Conservation (phyloP, 1,140 invertebrate species). For the Mamestra configurata region DNA sequence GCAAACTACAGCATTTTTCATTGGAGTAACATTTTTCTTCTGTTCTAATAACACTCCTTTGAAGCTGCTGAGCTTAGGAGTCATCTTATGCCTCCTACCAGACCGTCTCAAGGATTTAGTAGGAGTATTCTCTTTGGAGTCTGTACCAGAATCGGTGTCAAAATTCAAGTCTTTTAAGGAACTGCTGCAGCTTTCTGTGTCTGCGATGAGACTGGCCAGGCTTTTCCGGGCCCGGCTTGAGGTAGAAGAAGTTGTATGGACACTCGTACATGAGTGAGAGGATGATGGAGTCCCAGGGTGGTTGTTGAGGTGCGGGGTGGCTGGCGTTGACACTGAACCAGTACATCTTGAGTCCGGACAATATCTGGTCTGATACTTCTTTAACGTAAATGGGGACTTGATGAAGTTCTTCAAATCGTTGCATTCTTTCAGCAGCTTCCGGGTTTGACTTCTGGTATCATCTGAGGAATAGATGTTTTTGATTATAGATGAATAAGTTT, state of each 20-base stretch:
- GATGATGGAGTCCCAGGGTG: constrained; percentile 81
- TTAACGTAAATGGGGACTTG: constrained; percentile 83
- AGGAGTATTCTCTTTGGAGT: constrained; percentile 85
- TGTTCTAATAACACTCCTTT: constrained; percentile 79
- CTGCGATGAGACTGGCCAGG: constrained; percentile 81
- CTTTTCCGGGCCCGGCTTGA: constrained; percentile 80
- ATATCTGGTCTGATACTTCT: constrained; percentile 80
- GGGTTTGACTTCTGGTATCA: constrained; percentile 74
- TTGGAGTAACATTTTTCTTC: constrained; percentile 77
- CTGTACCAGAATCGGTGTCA: constrained; percentile 80
- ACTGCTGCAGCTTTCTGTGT: constrained; percentile 86
- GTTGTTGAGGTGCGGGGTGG: constrained; percentile 76
- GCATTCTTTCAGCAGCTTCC: constrained; percentile 69
- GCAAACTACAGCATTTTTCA: constrained; percentile 75
- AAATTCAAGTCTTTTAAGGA: constrained; percentile 86
- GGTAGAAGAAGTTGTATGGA: constrained; percentile 77
- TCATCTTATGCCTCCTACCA: constrained; percentile 67
- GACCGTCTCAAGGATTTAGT: constrained; percentile 73
- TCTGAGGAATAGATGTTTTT: constrained; percentile 61
- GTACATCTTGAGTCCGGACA: constrained; percentile 70
- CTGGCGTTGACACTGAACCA: constrained; percentile 78
- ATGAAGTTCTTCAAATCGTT: constrained; percentile 83
- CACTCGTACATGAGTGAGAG: constrained; percentile 80
- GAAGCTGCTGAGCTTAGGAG: constrained; percentile 78
- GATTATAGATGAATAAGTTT: constrained; percentile 35